Base-by-base conservation (phyloP, 2,113 vertebrate genomes). In the Zapus hudsonius region DNA sequence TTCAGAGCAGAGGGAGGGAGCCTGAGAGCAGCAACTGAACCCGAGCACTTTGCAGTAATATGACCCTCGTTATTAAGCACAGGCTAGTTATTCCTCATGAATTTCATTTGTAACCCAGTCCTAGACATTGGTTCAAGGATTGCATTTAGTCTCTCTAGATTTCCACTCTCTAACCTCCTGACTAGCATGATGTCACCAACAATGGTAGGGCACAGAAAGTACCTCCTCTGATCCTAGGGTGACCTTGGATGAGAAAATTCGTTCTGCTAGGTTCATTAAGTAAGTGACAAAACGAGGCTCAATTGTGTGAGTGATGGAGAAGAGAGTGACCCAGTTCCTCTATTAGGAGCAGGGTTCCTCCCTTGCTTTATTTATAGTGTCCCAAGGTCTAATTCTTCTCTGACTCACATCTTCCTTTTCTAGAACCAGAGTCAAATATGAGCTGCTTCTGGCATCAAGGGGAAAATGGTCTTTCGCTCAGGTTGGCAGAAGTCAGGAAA, bases 121-220 rank as follows among this genome's bases (percentile, higher is more conserved):
- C 22, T 38, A 38, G 61, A 42, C 33, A 19, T 0, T 5, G 83
- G 70, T 42, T 84, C 42, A 11, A 55, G 25, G 36, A 27, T 90
- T 16, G 7, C 4, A 0, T 0, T 73, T 7, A 64, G 47, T 42
- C 5, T 64, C n/a, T n/a, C 67, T 47, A n/a, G 22, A 42, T 36
- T 31, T 42, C 16, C 85, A 57, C 15, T 22, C n/a, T n/a, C 55
- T 19, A 40, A 52, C 44, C 81, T 91, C 85, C 72, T 78, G 90
- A 44, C 31, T 63, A 17, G 12, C 25, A 33, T 1, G 38, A 84
- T 0, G 9, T 33, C 5, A 40, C 13, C 63, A 80, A 38, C 2
- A 2, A 42, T 8, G 40, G 0, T 1, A 4, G 0, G 25, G 40
- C 11, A 31, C 31, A 79, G 25, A 40, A n/a, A 42, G 4, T 0